Evolutionary conservation across 2,888 invertebrate genomes (phyloP).

Genomic region (Periphyllus acericola): DNA sequence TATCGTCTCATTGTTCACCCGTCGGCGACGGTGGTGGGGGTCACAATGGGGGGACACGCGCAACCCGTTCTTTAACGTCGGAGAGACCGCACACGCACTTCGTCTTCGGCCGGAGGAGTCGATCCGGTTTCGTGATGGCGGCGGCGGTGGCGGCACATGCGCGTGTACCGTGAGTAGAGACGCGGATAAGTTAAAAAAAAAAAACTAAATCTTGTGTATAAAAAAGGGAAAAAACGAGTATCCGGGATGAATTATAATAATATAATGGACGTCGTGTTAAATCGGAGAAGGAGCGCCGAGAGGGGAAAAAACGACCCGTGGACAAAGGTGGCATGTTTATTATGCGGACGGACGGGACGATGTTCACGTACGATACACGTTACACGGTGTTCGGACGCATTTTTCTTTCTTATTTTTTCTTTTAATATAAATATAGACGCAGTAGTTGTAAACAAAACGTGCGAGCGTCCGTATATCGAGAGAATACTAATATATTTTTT

Average conservation of each 20-base stretch:
- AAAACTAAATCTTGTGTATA: background rate
- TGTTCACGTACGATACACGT: background rate
- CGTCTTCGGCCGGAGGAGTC: slow-evolving; percentile 6
- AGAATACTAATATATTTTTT: background rate
- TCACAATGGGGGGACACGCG: background rate
- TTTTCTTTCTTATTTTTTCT: background rate
- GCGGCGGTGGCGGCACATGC: slow-evolving; percentile 40
- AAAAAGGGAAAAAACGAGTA: slow-evolving; percentile 44
- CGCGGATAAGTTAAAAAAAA: slow-evolving; percentile 7
- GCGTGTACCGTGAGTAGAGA: background rate
- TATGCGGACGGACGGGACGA: background rate
- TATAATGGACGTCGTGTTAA: slow-evolving; percentile 42
- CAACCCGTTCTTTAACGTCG: slow-evolving; percentile 48
- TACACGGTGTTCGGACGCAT: background rate
- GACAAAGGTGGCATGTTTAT: slow-evolving; percentile 54
- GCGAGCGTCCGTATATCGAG: background rate
- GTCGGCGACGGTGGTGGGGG: background rate
- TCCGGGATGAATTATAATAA: slow-evolving; percentile 42
- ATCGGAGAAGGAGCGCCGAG: background rate
- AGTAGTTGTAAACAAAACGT: background rate
- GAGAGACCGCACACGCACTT: slow-evolving; percentile 19
- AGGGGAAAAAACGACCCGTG: slow-evolving; percentile 41
- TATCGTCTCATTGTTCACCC: background rate
- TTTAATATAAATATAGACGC: background rate
- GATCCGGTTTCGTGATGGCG: slow-evolving; percentile 57